These are phyloP conservation scores for Epirrhoe tristata DNA, from an alignment of 2,888 invertebrate species.

Conservation along the genomic window DNA sequence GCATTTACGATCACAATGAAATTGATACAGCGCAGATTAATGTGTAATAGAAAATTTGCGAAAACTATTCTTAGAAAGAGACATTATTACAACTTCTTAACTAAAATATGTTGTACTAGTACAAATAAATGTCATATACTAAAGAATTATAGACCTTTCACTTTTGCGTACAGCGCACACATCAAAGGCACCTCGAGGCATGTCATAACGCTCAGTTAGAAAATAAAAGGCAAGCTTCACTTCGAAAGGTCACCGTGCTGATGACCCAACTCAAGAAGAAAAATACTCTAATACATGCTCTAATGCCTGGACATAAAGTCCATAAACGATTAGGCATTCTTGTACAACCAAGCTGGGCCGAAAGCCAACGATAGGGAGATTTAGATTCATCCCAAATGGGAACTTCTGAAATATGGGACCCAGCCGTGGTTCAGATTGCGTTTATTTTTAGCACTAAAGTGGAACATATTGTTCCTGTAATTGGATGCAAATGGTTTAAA, in stretches of 20 bases:
- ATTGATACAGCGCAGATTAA: slow-evolving; percentile 15
- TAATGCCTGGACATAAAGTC: slow-evolving; percentile 30
- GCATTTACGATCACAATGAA: slow-evolving; percentile 36
- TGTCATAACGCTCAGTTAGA: slow-evolving; percentile 14
- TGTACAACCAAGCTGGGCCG: slow-evolving; percentile 54
- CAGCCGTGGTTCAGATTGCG: slow-evolving; percentile 60
- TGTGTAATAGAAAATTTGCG: not conserved
- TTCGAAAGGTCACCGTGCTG: slow-evolving; percentile 58
- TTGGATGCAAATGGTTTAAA: slow-evolving; percentile 14
- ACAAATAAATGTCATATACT: not conserved
- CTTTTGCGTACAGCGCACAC: not conserved
- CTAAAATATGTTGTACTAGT: too few relatives aligned
- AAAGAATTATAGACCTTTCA: not conserved
- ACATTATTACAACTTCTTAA: too few relatives aligned
- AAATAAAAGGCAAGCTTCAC: slow-evolving; percentile 23
- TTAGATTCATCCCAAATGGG: slow-evolving; percentile 67
- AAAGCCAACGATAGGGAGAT: slow-evolving; percentile 70
- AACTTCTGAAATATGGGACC: slow-evolving; percentile 63
- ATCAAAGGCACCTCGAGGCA: not conserved
- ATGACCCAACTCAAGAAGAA: slow-evolving; percentile 54
- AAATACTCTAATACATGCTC: slow-evolving; percentile 22
- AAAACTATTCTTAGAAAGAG: not conserved
- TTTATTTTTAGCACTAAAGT: slow-evolving; percentile 57
- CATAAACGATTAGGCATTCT: slow-evolving; percentile 23
- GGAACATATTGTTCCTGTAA: slow-evolving; percentile 38